Base-by-base conservation (phyloP, 2,797 vertebrate species). In the Ataeniobius toweri region DNA sequence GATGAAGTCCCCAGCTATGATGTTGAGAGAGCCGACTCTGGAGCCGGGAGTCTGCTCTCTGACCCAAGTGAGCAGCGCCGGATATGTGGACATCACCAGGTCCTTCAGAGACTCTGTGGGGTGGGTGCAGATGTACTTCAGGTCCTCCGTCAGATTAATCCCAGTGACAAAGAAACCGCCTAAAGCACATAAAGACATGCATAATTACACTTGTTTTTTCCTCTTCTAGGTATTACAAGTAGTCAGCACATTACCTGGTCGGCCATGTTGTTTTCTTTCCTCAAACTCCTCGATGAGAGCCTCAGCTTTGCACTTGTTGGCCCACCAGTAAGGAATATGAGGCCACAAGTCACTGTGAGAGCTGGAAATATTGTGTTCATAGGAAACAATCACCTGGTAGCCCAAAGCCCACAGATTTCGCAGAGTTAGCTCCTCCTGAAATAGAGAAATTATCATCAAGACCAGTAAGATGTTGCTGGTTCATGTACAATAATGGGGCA, bases 291-390 rank as follows among this genome's bases (percentile, higher is more conserved):
- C 91, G 2, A 98, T 94, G 0, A 99, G 96, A 1, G 91, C 91
- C 7, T 92, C 82, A 0, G 96, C 91, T 88, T 95, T 93, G 9
- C 94, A 96, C 81, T 97, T 96, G 92, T 99, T 94, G 72, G 96
- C 98, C 98, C 98, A 98, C 98, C 98, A 99, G 92, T 98, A 98
- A 0, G 97, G 96, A 59, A 98, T 94, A 0, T 94, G 94, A 0
- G 96, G 95, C 98, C 98, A 99, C 75, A 99, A 93, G 82, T 96
- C 96, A 0, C 13, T 10, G 83, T 98, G 95, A 31, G 78, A 80
- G 75, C 74, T 51, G 76, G 94, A 80, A 0, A 93, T 68, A 6
- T 22, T 83, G 65, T 97, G 93, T 59, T 98, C 97, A 0, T 99
- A 98, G 0, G 97, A 97, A 70, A 97, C 83, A 18, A 99, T 95